Evolutionary conservation across 2,113 vertebrate species (phyloP).

Genomic region (Chaetura pelagica): DNA sequence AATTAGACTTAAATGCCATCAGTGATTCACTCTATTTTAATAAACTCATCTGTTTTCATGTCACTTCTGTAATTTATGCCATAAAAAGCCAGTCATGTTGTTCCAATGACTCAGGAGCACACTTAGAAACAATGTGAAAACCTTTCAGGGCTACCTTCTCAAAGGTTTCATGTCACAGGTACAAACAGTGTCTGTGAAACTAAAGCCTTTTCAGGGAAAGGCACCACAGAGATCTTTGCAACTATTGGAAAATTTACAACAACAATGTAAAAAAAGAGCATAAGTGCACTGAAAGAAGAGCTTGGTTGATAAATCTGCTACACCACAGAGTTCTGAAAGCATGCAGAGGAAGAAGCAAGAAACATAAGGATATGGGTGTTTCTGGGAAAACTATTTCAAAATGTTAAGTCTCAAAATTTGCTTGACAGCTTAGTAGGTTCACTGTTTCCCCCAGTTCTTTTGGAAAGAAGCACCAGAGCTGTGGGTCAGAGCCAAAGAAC

Average conservation of each 20-base stretch:
- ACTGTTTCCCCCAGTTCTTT: neutral
- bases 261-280: neutral
- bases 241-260: neutral
- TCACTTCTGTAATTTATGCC: conserved; percentile 55
- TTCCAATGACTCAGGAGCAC: neutral
- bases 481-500: neutral
- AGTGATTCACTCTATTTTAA: conserved; percentile 68
- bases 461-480: neutral
- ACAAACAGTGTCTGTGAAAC: neutral
- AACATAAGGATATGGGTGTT: neutral
- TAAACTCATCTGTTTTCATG: conserved; percentile 71
- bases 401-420: neutral
- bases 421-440: neutral
- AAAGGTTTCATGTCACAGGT: neutral
- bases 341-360: neutral
- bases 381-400: neutral
- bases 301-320: neutral
- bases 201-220: neutral
- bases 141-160: neutral
- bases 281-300: neutral
- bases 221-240: neutral
- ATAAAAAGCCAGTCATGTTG: conserved; percentile 6
- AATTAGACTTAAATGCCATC: conserved; percentile 72
- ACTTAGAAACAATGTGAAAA: neutral
- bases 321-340: neutral